Conservation (phyloP, 2,113 vertebrate species). For the Grallaria varia region DNA sequence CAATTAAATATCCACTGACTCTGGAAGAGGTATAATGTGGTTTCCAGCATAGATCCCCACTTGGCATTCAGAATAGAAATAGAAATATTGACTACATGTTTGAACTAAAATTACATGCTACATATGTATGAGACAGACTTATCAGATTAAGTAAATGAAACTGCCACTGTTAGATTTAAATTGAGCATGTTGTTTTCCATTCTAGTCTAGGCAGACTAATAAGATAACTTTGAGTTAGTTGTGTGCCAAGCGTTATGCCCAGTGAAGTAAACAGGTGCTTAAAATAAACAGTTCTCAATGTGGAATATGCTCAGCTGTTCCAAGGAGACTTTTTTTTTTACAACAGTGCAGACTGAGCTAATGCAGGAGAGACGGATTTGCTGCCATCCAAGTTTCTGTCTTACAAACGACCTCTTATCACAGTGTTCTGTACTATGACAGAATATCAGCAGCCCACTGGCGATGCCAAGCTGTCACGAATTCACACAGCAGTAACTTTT, state of each 20-base stretch:
- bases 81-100: background rate
- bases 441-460: background rate
- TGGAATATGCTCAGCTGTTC: slow-evolving; percentile 33
- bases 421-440: background rate
- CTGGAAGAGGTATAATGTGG: background rate
- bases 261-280: slow-evolving; percentile 26
- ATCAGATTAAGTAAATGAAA: background rate
- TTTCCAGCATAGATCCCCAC: background rate
- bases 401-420: background rate
- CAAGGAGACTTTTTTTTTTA: background rate
- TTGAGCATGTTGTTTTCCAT: background rate
- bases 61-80: background rate
- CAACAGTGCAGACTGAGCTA: background rate
- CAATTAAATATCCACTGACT: background rate
- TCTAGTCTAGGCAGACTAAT: background rate
- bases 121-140: background rate
- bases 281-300: slow-evolving; percentile 21
- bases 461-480: background rate
- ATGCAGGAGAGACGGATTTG: background rate
- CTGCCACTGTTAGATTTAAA: background rate
- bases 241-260: background rate
- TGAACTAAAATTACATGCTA: background rate
- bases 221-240: background rate
- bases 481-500: background rate
- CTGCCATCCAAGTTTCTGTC: background rate